Evolutionary conservation across 2,113 vertebrate species (phyloP).

Genomic region (Dicrurus megarhynchus): DNA sequence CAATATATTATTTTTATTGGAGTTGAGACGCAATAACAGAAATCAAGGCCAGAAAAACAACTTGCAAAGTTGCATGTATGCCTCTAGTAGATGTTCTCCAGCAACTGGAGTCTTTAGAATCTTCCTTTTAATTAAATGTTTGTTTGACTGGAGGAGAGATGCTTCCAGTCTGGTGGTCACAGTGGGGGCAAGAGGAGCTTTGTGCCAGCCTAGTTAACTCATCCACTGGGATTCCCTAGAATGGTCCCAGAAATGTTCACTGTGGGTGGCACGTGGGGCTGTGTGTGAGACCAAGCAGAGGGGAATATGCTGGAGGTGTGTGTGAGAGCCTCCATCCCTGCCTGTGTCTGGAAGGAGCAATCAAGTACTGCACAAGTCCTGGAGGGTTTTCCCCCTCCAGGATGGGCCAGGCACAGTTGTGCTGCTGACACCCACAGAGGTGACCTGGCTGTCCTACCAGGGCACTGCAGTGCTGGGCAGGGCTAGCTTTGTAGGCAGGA

Average conservation of each 20-base stretch:
- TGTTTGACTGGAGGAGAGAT: neutral
- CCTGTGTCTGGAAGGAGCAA: rapidly evolving
- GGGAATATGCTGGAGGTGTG: rapidly evolving
- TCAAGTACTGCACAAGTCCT: rapidly evolving
- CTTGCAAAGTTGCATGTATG: neutral
- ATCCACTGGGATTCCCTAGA: no score
- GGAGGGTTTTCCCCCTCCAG: rapidly evolving
- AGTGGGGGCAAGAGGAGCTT: neutral
- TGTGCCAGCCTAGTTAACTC: neutral
- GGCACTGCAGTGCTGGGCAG: neutral
- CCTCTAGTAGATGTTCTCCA: neutral
- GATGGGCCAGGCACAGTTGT: rapidly evolving
- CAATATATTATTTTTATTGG: neutral
- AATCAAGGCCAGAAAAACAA: neutral
- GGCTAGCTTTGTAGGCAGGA: neutral
- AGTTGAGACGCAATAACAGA: neutral
- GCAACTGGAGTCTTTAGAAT: neutral
- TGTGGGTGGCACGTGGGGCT: rapidly evolving
- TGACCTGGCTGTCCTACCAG: neutral
- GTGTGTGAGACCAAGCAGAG: neutral
- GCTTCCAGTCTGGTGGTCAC: neutral
- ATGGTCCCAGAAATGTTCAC: neutral
- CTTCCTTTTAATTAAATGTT: neutral
- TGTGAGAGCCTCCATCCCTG: neutral
- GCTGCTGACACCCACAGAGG: neutral